Base-by-base conservation (phyloP, 64 coral and sea anemone species). In the Anthopleura sola region DNA sequence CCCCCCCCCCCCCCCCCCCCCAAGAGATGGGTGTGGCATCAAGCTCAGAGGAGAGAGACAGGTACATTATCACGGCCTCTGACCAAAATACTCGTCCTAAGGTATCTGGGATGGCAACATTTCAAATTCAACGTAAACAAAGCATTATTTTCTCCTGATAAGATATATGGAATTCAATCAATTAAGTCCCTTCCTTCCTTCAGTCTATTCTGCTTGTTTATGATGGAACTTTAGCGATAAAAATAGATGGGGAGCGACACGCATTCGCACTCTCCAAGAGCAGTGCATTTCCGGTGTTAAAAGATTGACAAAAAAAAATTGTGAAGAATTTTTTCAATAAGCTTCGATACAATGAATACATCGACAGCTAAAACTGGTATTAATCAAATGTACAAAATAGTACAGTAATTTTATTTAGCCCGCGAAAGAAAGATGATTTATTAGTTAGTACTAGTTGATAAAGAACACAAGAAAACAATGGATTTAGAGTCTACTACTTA, bases 251-350 rank as follows among this genome's bases (percentile, higher is more conserved):
- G 66, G 29, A 15, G 11, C 1, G 66, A 34, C 29, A 71, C 26
- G 1, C 66, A 71, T 71, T 71, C 34, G 66, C 34, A 71, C 29
- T 32, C 66, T 12, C n/a, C 66, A 17, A 71, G 29, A 71, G 66
- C 1, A 71, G 66, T 71, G 29, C n/a, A 71, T 71, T 71, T 71
- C 66, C 66, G 66, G 66, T 71, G 66, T 71, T 71, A 71, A 71
- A 32, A 71, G 66, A 71, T 29, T 71, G 66, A 0, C 14, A 71
- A 71, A 44, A 71, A 71, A 44, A 71, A 15, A 4, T 71, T 71
- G 66, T 31, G 34, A 71, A 71, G 26, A 32, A 71, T 32, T 36
- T 32, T 32, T 34, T 0, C 50, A 48, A 48, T n/a, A n/a, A n/a
- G 40, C 40, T 44, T 44, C 40, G 40, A 44, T 44, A 44, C 40